Evolutionary conservation across 2,888 invertebrate genomes (phyloP), one percentile per base, ranked within the genome.

Genomic region (Podotricha telesiphe): DNA sequence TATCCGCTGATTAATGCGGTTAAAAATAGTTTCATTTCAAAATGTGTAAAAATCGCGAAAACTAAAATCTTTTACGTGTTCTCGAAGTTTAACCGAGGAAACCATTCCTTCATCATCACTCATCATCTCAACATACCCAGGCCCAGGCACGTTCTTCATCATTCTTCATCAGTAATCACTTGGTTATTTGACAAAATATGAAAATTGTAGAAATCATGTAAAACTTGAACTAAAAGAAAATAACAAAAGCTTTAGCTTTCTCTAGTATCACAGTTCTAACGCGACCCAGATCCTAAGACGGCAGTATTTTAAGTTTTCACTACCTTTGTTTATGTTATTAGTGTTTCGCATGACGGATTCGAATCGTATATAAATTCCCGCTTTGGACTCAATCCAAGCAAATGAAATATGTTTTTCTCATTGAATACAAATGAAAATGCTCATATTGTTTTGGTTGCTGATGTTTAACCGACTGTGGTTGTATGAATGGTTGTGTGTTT

Each of bases 331-430:
- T 76, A 77, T 73, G 77, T 78, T 83, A 85, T 86, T 82, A 80
- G 76, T 74, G 80, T 82, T 77, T 80, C 82, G 80, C 83, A 82
- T 84, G 83, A 83, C 80, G 78, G 79, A 79, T 76, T 78, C 79
- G 76, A 76, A 78, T 78, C 77, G 76, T 75, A 83, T 74, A 83
- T 84, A 80, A 67, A 69, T 68, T 65, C 62, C 45, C 79, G 71
- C 76, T 77, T 83, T 86, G 86, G 85, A 83, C 77, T 70, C 77
- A 76, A 76, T 85, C 86, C 87, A 86, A 82, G 74, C 71, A 75
- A 76, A 83, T 85, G 81, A 82, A 83, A 85, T 81, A 84, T 81
- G 79, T 79, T 81, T 81, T 80, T 78, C 79, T 78, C 78, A 82
- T 84, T 81, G 82, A 82, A 84, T 80, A 78, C 70, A 69, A 74